Evolutionary conservation across 2,888 invertebrate genomes (phyloP).

Genomic region (Agapostemon virescens): DNA sequence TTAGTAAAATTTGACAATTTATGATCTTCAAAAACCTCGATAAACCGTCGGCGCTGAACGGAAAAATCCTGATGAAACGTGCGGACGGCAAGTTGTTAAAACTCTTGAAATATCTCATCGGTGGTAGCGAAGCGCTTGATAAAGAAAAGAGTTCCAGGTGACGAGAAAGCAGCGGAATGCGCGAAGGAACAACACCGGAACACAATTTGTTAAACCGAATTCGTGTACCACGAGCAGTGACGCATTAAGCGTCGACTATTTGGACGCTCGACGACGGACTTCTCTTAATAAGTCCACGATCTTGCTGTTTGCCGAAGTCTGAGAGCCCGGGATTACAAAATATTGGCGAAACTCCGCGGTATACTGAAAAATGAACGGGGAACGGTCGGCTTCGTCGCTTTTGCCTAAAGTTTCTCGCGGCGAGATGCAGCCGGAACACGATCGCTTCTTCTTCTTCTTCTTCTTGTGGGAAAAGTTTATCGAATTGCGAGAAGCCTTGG

Average conservation of each 20-base stretch:
- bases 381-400: constrained; percentile 18
- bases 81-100: no score
- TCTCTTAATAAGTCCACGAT: not conserved
- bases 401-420: constrained; percentile 27
- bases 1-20: no score
- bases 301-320: not conserved
- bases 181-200: not conserved
- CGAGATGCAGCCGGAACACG: not conserved
- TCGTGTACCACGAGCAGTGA: not conserved
- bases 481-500: constrained; percentile 23
- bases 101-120: no score
- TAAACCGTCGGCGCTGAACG: no score
- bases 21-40: no score
- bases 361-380: constrained; percentile 24
- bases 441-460: constrained; percentile 39
- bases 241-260: not conserved
- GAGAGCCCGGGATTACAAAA: not conserved
- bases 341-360: not conserved
- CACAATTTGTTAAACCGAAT: not conserved
- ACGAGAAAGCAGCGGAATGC: not conserved
- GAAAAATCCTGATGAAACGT: no score
- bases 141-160: not conserved
- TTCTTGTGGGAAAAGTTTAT: constrained; percentile 36
- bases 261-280: not conserved
- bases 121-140: no score